Percentiles rank a stretch among this genome's conserved stretches.
These are phyloP conservation scores for Synergus laeviventris DNA, from an alignment of 2,888 invertebrate species.

Conservation along the genomic window DNA sequence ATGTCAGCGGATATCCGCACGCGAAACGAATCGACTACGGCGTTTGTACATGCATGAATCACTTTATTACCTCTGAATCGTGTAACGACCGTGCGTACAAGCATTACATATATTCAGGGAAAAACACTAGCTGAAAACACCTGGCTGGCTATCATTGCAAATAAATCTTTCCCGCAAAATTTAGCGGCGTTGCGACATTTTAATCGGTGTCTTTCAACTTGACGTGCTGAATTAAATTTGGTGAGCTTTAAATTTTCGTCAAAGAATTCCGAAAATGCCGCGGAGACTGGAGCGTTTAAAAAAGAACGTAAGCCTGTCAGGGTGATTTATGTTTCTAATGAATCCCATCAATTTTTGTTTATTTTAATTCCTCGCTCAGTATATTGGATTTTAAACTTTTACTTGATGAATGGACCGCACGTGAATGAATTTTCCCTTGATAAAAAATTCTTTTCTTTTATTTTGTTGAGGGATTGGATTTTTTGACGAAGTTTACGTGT, in stretches of 20 bases:
- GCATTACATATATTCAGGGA: constrained; percentile 7
- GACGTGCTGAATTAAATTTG: constrained; percentile 37
- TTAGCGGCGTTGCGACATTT: constrained; percentile 32
- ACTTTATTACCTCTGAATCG: constrained; percentile 37
- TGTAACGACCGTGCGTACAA: constrained; percentile 16
- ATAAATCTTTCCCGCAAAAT: constrained; percentile 32
- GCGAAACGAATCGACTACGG: constrained; percentile 38
- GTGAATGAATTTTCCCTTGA: neutral
- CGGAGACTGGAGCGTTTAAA: neutral
- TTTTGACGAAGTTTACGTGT: too few relatives aligned
- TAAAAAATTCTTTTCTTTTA: neutral
- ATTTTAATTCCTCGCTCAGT: constrained; percentile 24
- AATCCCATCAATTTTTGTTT: constrained; percentile 35
- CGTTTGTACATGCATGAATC: constrained; percentile 36
- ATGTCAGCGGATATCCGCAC: constrained; percentile 52
- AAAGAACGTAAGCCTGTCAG: constrained; percentile 22
- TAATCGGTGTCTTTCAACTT: constrained; percentile 39
- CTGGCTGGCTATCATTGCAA: constrained; percentile 36
- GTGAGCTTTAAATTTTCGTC: constrained; percentile 37
- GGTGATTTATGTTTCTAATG: constrained; percentile 30
- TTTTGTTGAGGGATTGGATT: neutral
- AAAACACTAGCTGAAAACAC: constrained; percentile 37
- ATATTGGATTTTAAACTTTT: constrained; percentile 19
- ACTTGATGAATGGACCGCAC: neutral
- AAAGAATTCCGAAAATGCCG: constrained; percentile 33